Evolutionary conservation across 2,888 invertebrate genomes (phyloP).

Genomic region (Invenusta paracnida): DNA sequence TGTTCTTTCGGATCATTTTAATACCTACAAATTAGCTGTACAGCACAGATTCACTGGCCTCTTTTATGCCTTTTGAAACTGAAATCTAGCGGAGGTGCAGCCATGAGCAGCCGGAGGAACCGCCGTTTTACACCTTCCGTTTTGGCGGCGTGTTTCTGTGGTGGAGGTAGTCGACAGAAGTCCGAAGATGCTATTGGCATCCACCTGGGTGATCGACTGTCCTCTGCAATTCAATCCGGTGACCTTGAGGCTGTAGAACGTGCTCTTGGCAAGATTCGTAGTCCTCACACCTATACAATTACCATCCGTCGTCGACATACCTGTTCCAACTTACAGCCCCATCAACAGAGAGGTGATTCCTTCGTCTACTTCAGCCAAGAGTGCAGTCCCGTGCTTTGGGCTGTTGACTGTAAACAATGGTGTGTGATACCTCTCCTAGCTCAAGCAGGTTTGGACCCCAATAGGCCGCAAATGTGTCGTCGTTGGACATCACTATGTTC

Average conservation of each 20-base stretch:
- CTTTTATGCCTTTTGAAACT: too few relatives aligned
- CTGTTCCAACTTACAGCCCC: background rate
- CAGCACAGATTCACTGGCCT: too few relatives aligned
- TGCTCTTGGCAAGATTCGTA: background rate
- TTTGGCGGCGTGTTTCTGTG: background rate
- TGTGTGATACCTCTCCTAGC: slow-evolving; percentile 32
- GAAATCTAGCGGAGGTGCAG: too few relatives aligned
- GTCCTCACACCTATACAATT: background rate
- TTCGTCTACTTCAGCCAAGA: slow-evolving; percentile 33
- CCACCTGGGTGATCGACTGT: background rate
- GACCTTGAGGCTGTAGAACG: background rate
- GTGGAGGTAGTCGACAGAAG: background rate
- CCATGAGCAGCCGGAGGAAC: background rate
- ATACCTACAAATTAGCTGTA: too few relatives aligned
- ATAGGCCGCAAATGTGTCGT: slow-evolving; percentile 30
- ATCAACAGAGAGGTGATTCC: background rate
- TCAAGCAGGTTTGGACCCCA: slow-evolving; percentile 32
- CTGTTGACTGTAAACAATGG: slow-evolving; percentile 41
- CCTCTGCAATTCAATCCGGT: background rate
- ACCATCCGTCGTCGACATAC: slow-evolving; percentile 1
- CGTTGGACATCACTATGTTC: slow-evolving; percentile 1
- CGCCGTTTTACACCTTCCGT: background rate
- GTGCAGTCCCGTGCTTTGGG: slow-evolving; percentile 40
- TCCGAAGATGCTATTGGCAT: background rate
- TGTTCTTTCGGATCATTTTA: too few relatives aligned